A percentile compares a stretch with the other conserved stretches of the same genome.
Evolutionary conservation across 1,140 invertebrate genomes (phyloP).

Genomic region (Drosophila subpulchrella): DNA sequence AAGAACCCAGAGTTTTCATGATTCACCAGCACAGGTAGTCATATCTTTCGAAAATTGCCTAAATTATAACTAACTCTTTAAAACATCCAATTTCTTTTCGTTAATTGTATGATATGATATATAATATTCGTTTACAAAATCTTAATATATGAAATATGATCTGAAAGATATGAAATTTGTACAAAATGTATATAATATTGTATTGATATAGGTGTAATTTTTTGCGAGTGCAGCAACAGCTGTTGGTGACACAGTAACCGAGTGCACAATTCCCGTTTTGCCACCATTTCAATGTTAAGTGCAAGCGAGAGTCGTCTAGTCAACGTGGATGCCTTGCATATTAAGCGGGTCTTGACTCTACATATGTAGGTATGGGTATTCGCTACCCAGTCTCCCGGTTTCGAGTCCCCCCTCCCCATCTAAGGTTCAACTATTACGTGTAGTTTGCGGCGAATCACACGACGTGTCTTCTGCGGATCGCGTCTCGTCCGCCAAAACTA

Average conservation of each 20-base stretch:
- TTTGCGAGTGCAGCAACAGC: constrained; percentile 10
- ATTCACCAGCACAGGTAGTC: background rate
- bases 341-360: constrained; percentile 22
- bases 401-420: background rate
- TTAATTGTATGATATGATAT: no score
- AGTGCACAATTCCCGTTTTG: constrained; percentile 39
- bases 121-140: no score
- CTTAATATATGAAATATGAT: background rate
- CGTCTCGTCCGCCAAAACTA: constrained; percentile 44
- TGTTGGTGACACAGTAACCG: constrained; percentile 39
- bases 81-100: no score
- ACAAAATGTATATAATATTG: background rate
- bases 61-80: no score
- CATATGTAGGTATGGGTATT: background rate
- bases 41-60: no score
- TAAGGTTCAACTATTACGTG: constrained; percentile 30
- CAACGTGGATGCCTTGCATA: constrained; percentile 40
- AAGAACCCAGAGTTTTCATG: background rate
- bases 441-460: constrained; percentile 47
- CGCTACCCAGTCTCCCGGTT: constrained; percentile 8
- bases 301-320: constrained; percentile 40
- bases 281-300: constrained; percentile 44
- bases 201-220: background rate
- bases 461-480: constrained; percentile 45
- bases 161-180: background rate